Evolutionary conservation across 2,797 vertebrate genomes (phyloP), one percentile per base, ranked within the genome.

Genomic region (Meda fulgida): DNA sequence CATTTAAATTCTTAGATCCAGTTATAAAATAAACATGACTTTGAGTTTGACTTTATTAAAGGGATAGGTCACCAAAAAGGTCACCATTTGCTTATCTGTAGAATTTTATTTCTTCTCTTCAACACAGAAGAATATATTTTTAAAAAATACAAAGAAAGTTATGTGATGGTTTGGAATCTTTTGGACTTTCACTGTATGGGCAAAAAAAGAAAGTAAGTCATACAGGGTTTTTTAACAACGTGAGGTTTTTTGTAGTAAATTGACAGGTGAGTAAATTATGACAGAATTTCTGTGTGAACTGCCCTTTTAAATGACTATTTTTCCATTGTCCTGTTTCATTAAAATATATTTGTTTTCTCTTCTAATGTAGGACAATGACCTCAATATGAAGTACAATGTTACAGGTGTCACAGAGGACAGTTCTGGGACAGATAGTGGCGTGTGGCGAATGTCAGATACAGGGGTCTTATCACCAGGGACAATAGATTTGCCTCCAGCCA

Each of bases 351-450:
- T 76, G 8, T 36, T 38, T 75, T 67, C 23, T 77, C 18, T 83
- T 72, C 63, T 88, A 86, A 2, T 85, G 29, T 71, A 97, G 97
- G 89, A 84, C 71, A 93, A 87, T 34, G 93, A 96, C 81, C 85
- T 90, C 60, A 92, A 94, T 83, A 84, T 90, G 46, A 92, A 87
- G 84, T 93, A 73, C 3, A 46, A 82, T 38, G 75, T 95, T 84
- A 83, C 92, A 1, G 94, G 92, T 36, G 90, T 93, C 83, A 94
- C 93, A 1, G 78, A 83, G 58, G 91, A 92, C 88, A 92, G 87
- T 67, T 92, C 94, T 0, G 91, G 85, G 82, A 93, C 95, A 7
- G 95, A 96, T 67, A 81, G 89, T 10, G 60, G 83, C 23, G 72
- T 89, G 8, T 92, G 88, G 88, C 90, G 89, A 70, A 6, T 71